Evolutionary conservation across 2,113 vertebrate species (phyloP).

Genomic region (Paradoxurus hermaphroditus): DNA sequence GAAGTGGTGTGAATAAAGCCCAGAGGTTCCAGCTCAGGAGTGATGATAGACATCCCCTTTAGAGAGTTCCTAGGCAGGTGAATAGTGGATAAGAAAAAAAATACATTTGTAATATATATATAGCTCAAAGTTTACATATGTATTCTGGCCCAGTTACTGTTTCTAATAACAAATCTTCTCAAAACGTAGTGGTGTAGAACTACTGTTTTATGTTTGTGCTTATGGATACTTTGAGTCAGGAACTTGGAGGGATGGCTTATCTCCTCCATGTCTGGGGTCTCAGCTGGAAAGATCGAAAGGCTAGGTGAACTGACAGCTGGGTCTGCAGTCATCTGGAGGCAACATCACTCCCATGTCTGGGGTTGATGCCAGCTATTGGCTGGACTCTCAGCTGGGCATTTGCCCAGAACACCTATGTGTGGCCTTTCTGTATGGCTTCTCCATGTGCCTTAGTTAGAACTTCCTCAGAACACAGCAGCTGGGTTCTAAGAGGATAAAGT

Average conservation of each 20-base stretch:
- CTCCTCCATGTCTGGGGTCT: not conserved
- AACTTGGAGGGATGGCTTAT: not conserved
- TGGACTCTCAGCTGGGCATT: not conserved
- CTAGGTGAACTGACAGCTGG: conserved; percentile 3
- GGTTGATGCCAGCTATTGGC: not conserved
- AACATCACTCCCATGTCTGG: not conserved
- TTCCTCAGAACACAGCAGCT: not conserved
- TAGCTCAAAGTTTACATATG: not conserved
- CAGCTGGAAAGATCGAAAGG: not conserved
- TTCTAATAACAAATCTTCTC: not conserved
- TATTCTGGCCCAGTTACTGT: not conserved
- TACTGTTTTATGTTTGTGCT: not conserved
- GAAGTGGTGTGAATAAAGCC: not conserved
- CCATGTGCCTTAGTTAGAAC: not conserved
- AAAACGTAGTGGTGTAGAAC: not conserved
- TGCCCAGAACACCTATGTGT: not conserved
- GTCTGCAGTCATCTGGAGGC: not conserved
- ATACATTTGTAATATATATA: not conserved
- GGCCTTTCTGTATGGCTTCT: not conserved
- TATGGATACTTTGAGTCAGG: not conserved
- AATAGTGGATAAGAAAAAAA: not conserved
- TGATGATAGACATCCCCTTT: not conserved
- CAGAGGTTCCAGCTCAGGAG: not conserved
- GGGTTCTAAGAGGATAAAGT: not conserved
- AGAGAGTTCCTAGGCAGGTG: not conserved